phyloP scores from a whole-genome alignment of 2,888 invertebrate species.

The Standfussiana lucernea region DNA sequence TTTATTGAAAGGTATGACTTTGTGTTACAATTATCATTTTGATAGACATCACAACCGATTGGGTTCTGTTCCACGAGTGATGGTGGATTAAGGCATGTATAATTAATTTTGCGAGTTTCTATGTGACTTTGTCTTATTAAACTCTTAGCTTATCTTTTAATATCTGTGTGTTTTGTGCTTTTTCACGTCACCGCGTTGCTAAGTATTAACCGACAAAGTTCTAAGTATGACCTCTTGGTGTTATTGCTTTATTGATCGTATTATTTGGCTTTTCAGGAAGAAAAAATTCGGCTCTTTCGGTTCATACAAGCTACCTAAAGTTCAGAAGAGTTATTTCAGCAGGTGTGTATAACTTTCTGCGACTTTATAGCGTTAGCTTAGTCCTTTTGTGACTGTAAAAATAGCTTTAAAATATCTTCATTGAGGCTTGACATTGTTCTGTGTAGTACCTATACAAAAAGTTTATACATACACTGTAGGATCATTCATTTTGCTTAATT shows the following conservation, averaged over 20 bases:
- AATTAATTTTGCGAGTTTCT: too few relatives aligned
- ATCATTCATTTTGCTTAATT: slow-evolving; percentile 3
- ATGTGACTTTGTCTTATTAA: too few relatives aligned
- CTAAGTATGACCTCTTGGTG: background rate
- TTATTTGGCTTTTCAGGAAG: slow-evolving; percentile 71
- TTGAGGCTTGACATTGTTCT: background rate
- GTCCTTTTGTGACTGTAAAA: background rate
- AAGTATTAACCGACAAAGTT: background rate
- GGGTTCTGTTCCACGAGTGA: background rate
- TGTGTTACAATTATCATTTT: background rate
- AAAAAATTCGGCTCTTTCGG: slow-evolving; percentile 73
- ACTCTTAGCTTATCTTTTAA: too few relatives aligned
- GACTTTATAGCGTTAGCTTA: background rate
- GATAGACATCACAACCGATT: background rate
- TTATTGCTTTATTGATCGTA: background rate
- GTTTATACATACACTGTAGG: background rate
- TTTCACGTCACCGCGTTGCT: background rate
- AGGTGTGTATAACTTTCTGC: slow-evolving; percentile 63
- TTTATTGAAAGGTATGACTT: background rate
- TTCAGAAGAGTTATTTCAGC: slow-evolving; percentile 68
- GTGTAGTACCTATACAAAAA: background rate
- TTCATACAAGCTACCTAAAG: slow-evolving; percentile 64
- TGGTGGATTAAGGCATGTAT: background rate
- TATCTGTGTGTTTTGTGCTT: too few relatives aligned
- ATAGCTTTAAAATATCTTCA: background rate